These are phyloP conservation scores for Thaumetopoea pityocampa DNA, from an alignment of 1,140 invertebrate genomes.

Conservation along the genomic window DNA sequence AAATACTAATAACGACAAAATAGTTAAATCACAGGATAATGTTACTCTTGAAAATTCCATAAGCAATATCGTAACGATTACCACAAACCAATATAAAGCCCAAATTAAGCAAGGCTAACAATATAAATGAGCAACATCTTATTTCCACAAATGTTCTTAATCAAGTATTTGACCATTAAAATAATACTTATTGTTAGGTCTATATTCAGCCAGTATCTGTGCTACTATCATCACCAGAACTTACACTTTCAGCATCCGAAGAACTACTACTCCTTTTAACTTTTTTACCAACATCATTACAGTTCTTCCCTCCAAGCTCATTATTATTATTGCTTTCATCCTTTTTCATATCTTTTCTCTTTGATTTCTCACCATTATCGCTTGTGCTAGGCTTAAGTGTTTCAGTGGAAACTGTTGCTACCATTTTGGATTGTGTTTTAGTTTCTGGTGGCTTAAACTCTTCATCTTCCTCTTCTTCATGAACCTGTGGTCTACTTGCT, in stretches of 20 bases:
- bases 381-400: constrained; percentile 64
- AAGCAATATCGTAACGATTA: no score
- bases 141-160: no score
- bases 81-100: no score
- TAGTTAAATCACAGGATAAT: no score
- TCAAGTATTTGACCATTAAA: no score
- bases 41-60: no score
- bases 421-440: constrained; percentile 60
- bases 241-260: constrained; percentile 62
- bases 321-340: constrained; percentile 26
- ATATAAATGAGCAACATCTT: no score
- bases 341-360: constrained; percentile 35
- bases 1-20: no score
- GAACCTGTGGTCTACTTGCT: constrained; percentile 77
- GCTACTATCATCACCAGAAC: constrained; percentile 61
- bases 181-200: background rate
- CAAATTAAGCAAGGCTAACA: no score
- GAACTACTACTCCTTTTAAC: constrained; percentile 53
- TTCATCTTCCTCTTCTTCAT: constrained; percentile 75
- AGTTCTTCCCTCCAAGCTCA: constrained; percentile 4
- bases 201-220: constrained; percentile 64
- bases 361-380: constrained; percentile 39
- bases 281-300: constrained; percentile 28
- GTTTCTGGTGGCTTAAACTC: constrained; percentile 33
- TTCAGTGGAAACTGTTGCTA: constrained; percentile 70